Base-by-base conservation (phyloP, 2,113 vertebrate genomes). In the Lipotes vexillifer region DNA sequence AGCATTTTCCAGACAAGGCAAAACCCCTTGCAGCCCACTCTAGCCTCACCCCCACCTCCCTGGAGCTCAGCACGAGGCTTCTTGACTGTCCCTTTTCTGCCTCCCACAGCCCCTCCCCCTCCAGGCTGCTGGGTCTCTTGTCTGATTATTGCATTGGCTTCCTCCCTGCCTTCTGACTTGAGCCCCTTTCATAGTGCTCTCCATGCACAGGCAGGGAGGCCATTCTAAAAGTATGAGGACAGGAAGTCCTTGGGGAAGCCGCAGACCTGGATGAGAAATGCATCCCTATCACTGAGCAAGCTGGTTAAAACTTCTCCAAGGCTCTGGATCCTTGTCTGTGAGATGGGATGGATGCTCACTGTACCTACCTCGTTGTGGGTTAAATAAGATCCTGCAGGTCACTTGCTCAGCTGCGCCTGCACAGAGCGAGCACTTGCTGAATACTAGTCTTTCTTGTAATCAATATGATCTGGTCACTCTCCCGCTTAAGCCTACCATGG, bases 51-150 rank as follows among this genome's bases (percentile, higher is more conserved):
- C 20, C 20, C 75, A n/a, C 2, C 8, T 21, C 44, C 23, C 46
- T 6, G 25, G 63, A 55, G n/a, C 3, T 63, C 59, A 9, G 80
- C 36, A 0, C 13, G 0, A 0, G 8, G 36, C 1, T 46, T 38
- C 57, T 25, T 0, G 11, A 7, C 3, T 49, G 27, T 6, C 49
- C 4, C 10, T 41, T 27, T 63, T 20, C 46, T 17, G 57, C 31
- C 82, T 15, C 59, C 63, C 18, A 1, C 36, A 31, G 78, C 59
- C 55, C 46, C 29, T 8, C 4, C 6, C 7, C 6, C 41, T 25
- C 68, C 44, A 20, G 82, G 55, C 59, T 29, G 33, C 83, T 18
- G 59, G 0, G 7, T 18, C 0, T 14, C 55, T 14, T 0, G 9
- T 52, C 25, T 21, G 63, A 29, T 23, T 44, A 2, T 1, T 11